A percentile compares a stretch with the other conserved stretches of the same genome.
phyloP scores from a whole-genome alignment of 2,888 invertebrate species.

The Quadroppia sp. region DNA sequence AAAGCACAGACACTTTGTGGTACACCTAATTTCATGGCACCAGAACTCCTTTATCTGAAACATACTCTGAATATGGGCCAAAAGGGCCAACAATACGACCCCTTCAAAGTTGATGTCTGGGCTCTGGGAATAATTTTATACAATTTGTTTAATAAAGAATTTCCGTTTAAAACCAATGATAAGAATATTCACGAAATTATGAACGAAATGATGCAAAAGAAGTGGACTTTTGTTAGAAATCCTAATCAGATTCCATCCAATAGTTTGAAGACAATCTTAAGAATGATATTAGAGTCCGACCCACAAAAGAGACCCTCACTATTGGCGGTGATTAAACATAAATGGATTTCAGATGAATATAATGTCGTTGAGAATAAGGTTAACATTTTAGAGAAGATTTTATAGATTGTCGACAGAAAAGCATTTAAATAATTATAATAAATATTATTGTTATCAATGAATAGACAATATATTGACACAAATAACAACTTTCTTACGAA shows the following conservation, averaged over 20 bases:
- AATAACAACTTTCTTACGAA: too few species aligned
- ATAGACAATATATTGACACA: too few species aligned
- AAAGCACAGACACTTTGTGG: slow-evolving; percentile 41
- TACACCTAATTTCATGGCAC: slow-evolving; percentile 40
- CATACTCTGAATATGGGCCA: background rate
- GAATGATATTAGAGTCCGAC: background rate
- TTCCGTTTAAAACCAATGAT: background rate
- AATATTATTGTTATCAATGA: too few species aligned
- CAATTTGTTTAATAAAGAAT: background rate
- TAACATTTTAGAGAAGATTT: too few species aligned
- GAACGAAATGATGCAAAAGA: background rate
- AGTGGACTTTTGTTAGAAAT: background rate
- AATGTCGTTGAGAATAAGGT: background rate
- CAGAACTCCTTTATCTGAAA: slow-evolving; percentile 5
- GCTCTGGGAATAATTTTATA: background rate
- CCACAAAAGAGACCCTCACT: background rate
- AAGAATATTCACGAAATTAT: background rate
- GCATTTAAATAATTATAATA: too few species aligned
- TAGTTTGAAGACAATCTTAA: background rate
- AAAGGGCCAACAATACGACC: background rate
- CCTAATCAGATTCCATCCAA: background rate
- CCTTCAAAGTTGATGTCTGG: background rate
- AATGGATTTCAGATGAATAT: too few species aligned
- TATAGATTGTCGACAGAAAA: too few species aligned
- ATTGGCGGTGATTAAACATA: too few species aligned